These are phyloP conservation scores for Eulemur albifrons DNA, from an alignment of 2,797 vertebrate species.

Conservation along the genomic window DNA sequence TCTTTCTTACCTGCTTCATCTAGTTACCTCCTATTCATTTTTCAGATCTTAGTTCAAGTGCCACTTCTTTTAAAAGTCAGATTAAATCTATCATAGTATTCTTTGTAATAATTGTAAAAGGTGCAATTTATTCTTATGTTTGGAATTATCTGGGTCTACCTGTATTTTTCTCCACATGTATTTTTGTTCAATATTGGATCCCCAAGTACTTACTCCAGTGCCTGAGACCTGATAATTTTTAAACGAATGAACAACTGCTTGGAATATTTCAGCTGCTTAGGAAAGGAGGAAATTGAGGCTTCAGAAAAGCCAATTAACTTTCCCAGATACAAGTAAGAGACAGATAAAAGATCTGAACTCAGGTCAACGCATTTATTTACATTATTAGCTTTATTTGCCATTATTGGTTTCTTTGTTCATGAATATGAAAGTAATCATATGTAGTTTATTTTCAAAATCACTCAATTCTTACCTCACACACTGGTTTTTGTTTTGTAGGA, in stretches of 20 bases:
- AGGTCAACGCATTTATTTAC: slow-evolving; percentile 16
- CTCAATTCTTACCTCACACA: neutral
- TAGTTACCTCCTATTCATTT: neutral
- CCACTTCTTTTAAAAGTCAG: neutral
- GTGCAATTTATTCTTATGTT: neutral
- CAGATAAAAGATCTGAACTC: neutral
- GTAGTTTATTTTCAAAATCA: slow-evolving; percentile 17
- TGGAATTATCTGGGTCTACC: neutral
- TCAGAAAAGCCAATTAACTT: slow-evolving; percentile 7
- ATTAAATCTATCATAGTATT: neutral
- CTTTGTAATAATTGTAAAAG: neutral
- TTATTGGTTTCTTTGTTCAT: neutral
- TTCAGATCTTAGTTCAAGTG: neutral
- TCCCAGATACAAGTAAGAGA: neutral
- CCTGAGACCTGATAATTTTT: neutral
- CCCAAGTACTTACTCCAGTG: neutral
- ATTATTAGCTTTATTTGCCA: neutral
- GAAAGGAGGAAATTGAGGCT: neutral
- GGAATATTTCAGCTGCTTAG: slow-evolving; percentile 11
- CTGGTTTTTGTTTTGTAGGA: neutral
- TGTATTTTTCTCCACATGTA: neutral
- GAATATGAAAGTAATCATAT: neutral
- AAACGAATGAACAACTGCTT: slow-evolving; percentile 6
- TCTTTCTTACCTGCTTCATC: neutral
- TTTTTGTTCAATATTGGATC: slow-evolving; percentile 16